Evolutionary conservation across 2,113 vertebrate genomes (phyloP).

Genomic region (Fukomys damarensis): DNA sequence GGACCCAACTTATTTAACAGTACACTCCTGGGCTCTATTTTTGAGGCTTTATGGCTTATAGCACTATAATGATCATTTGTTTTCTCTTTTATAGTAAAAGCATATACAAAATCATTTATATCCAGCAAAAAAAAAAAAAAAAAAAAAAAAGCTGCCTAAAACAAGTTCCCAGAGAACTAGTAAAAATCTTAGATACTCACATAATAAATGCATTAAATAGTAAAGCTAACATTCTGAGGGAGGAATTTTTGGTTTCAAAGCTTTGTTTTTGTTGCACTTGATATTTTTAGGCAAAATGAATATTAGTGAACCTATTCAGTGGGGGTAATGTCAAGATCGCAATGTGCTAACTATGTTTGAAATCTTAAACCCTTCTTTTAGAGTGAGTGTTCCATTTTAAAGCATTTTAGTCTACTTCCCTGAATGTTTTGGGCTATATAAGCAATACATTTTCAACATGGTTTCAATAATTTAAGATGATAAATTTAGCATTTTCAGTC

Average conservation of each 20-base stretch:
- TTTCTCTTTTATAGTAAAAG: constrained; percentile 9
- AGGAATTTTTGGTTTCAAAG: neutral
- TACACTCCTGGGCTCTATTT: neutral
- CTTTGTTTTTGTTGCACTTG: neutral
- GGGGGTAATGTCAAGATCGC: neutral
- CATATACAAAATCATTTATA: neutral
- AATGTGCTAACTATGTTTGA: neutral
- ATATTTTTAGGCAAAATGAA: neutral
- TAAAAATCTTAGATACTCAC: neutral
- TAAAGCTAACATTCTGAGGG: neutral
- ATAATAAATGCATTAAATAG: neutral
- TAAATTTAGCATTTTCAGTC: neutral
- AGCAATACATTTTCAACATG: neutral
- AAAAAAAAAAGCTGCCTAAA: neutral
- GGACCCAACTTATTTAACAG: neutral
- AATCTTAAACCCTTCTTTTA: neutral
- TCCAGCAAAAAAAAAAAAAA: neutral
- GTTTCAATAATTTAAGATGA: neutral
- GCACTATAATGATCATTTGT: neutral
- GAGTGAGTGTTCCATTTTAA: neutral
- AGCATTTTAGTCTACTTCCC: neutral
- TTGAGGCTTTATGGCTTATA: neutral
- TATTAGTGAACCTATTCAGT: neutral
- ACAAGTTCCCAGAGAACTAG: neutral
- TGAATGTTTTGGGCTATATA: neutral